Conservation (phyloP, 2,888 invertebrate species). For the Xiphydria camelus region DNA sequence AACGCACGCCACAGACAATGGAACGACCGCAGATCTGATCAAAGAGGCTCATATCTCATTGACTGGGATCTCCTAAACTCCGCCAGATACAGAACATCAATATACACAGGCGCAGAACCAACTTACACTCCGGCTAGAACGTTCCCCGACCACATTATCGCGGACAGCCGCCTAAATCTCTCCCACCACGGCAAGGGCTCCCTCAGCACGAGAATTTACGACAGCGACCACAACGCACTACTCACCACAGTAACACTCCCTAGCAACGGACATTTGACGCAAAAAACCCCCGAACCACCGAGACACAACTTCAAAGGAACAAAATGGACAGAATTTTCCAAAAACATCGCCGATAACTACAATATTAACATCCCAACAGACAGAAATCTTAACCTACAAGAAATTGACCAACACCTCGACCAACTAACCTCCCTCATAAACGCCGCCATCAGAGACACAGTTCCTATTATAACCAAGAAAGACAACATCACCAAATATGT, state of each 20-base stretch:
- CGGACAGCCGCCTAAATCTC: conserved; percentile 8
- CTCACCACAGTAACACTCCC: not conserved
- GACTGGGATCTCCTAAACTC: not conserved
- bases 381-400: conserved; percentile 15
- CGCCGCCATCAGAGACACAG: too few species aligned
- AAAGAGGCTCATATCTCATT: conserved; percentile 1
- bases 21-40: conserved; percentile 6
- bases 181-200: not conserved
- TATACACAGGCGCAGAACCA: not conserved
- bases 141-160: conserved; percentile 9
- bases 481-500: too few species aligned
- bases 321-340: conserved; percentile 14
- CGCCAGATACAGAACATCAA: not conserved
- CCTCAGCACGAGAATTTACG: conserved; percentile 12
- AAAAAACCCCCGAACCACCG: too few species aligned
- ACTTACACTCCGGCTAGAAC: conserved; percentile 3
- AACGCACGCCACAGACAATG: conserved; percentile 5
- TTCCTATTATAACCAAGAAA: too few species aligned
- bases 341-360: not conserved
- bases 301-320: conserved; percentile 10
- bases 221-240: conserved; percentile 17
- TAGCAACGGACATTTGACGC: not conserved
- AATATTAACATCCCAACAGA: not conserved
- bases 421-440: too few species aligned
- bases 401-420: too few species aligned